phyloP scores from a whole-genome alignment of 2,888 invertebrate genomes.

The Galerucella nymphaeae region DNA sequence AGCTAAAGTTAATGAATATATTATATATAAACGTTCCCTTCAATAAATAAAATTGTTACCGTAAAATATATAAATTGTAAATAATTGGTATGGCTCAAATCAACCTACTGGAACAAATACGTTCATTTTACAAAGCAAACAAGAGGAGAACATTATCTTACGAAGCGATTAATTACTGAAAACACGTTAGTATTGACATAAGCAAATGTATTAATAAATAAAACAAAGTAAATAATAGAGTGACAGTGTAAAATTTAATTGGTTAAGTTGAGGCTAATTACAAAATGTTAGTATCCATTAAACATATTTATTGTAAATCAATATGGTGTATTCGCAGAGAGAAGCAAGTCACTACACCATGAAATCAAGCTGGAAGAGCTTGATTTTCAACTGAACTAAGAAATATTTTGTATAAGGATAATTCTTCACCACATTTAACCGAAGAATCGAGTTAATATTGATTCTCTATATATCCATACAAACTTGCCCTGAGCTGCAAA shows the following conservation, averaged over 20 bases:
- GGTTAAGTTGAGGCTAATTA: not conserved
- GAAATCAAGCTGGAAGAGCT: too few species aligned
- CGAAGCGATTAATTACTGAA: constrained; percentile 28
- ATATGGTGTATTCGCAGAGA: too few species aligned
- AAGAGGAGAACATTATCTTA: constrained; percentile 26
- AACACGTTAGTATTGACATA: constrained; percentile 35
- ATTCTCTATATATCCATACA: too few species aligned
- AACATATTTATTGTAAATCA: not conserved
- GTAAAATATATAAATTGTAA: constrained; percentile 17
- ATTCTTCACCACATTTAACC: too few species aligned
- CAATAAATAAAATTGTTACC: not conserved
- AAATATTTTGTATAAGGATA: too few species aligned
- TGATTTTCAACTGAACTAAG: too few species aligned
- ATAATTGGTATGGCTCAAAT: constrained; percentile 21
- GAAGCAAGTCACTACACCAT: too few species aligned
- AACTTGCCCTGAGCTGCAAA: too few species aligned
- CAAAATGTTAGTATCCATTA: not conserved
- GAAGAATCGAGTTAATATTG: too few species aligned
- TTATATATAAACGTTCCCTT: not conserved
- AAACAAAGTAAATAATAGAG: constrained; percentile 16
- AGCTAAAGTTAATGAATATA: not conserved
- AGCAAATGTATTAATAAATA: constrained; percentile 13
- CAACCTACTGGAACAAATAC: constrained; percentile 28
- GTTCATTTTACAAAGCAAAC: constrained; percentile 33
- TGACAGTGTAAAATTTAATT: constrained; percentile 14